Base-by-base conservation (phyloP, 2,888 invertebrate species). In the Rhaphigaster nebulosa region DNA sequence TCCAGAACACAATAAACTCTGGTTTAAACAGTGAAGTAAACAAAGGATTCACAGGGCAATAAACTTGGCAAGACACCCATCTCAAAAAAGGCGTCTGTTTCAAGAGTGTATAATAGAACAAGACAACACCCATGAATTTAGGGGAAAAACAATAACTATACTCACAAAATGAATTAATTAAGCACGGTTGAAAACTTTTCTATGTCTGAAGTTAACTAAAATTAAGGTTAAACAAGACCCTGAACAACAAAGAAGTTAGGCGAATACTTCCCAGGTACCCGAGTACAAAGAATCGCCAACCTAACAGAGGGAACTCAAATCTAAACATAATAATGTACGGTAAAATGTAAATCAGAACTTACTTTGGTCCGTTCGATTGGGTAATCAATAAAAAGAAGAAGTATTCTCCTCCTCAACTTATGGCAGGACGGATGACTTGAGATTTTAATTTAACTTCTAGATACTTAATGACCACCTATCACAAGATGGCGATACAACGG, bases 281-380 rank as follows among this genome's bases (percentile, higher is more conserved):
- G n/a, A 70, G 88, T 65, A 87, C 90, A 45, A 52, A 89, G 89
- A 90, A 87, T 90, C 90, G 60, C 87, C 90, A 90, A 90, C 84
- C 90, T 80, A 90, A 90, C 90, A 90, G 90, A 56, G 56, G 56
- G 90, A 50, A 80, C 90, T 41, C 34, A 89, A 91, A 89, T 41
- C 89, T 65, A 87, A 90, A 90, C 90, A 87, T 52, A 90, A 56
- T 54, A 50, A 38, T 45, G 13, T 34, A 45, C 90, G 65, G 90
- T 18, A 92, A 90, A 34, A 56, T 54, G 54, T 76, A 60, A 52
- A 87, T 88, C 91, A 92, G 93, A 93, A 93, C 93, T 93, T 95
- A 96, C 96, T 96, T 96, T 96, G 96, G 96, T 96, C 96, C 96
- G 96, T 96, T 95, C 96, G 95, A 95, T 95, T 96, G 95, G 95